Percentiles rank a stretch among this genome's conserved stretches.
Conservation (phyloP, 2,113 vertebrate species). For the Pangasianodon gigas region DNA sequence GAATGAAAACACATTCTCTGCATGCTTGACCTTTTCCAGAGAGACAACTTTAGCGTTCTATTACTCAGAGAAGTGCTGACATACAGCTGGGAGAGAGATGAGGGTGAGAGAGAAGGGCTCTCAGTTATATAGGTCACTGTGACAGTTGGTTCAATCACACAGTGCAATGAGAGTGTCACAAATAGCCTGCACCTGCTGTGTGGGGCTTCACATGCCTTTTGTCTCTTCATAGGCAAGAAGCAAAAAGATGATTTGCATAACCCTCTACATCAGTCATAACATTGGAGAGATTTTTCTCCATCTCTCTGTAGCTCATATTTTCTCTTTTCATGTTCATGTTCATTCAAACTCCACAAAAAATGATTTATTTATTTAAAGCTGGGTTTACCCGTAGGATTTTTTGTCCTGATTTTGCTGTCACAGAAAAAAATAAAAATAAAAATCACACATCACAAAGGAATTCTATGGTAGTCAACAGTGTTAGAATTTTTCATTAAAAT, state of each 20-base stretch:
- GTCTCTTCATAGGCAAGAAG: slow-evolving; percentile 4
- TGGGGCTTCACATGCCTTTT: not conserved
- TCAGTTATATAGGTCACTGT: slow-evolving; percentile 22
- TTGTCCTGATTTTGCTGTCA: not conserved
- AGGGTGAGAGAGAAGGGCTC: not conserved
- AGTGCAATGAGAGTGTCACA: not conserved
- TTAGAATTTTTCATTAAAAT: not conserved
- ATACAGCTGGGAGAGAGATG: not conserved
- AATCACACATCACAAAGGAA: not conserved
- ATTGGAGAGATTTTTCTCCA: not conserved
- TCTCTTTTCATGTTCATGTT: not conserved
- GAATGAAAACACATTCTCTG: not conserved
- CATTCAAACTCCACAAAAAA: not conserved
- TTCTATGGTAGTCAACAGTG: not conserved
- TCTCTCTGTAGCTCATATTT: not conserved
- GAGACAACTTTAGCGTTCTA: not conserved
- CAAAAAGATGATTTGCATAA: slow-evolving; percentile 19
- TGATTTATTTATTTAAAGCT: not conserved
- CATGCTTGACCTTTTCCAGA: not conserved
- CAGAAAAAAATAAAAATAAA: not conserved
- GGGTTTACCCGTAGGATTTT: not conserved
- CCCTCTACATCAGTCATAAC: not conserved
- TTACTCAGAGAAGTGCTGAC: not conserved
- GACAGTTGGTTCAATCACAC: slow-evolving; percentile 24
- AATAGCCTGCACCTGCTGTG: slow-evolving; percentile 36